Base-by-base conservation (phyloP, 2,113 vertebrate species). In the Jaculus jaculus region DNA sequence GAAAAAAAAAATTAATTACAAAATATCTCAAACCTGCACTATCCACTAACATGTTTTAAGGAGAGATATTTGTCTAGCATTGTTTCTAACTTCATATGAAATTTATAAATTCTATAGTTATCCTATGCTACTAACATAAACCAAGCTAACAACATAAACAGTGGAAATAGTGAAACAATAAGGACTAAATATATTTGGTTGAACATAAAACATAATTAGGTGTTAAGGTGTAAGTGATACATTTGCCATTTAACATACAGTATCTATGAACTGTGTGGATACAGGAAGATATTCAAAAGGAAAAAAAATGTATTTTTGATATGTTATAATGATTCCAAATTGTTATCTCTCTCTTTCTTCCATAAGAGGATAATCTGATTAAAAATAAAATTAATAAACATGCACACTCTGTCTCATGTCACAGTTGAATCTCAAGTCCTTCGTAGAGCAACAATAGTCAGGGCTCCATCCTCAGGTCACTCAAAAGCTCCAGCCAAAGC, bases 361-460 rank as follows among this genome's bases (percentile, higher is more conserved):
- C 28, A 28, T 16, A 83, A 34, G 10, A 83, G 17, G 73, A 18
- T 58, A 73, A 82, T 20, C 2, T 2, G 18, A 47, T 54, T 61
- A 1, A 32, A 28, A 47, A 73, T 26, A 82, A 3, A 28, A 7
- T n/a, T 17, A 83, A 23, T 15, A 68, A 20, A 17, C 7, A 24
- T 18, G 0, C 0, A 47, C 16, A 2, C 34, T 39, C 7, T 73
- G 7, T 65, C 24, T 24, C 23, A 12, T 17, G 5, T 65, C 30
- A 79, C 28, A 23, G 18, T 11, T 42, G 3, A 54, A 81, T 54
- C 60, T 78, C 30, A 92, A 20, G 72, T 37, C 5, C 6, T 30
- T 8, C 8, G 20, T 5, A 32, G 9, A 51, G 5, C 1, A 3
- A 2, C 60, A 7, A 32, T 7, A 37, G 8, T 13, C 3, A 3